Conservation (phyloP, 2,797 vertebrate species). For the Mormyrops boulengeri region DNA sequence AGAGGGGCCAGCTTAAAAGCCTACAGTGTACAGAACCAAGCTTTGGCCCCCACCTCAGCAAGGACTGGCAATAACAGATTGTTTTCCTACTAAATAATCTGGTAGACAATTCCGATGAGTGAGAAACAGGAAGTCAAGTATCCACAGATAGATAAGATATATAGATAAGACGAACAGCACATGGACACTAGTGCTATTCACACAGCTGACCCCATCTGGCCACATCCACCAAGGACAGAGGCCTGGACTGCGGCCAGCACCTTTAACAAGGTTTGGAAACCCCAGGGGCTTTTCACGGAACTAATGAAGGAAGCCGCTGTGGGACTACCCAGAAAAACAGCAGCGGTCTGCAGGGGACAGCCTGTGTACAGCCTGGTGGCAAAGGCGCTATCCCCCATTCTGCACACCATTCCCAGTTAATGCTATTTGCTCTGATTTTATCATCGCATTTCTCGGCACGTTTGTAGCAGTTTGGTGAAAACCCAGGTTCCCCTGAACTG, state of each 20-base stretch:
- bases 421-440: not conserved
- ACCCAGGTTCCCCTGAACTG: not conserved
- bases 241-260: conserved; percentile 6
- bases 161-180: not conserved
- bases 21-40: not conserved
- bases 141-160: not conserved
- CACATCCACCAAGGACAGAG: not conserved
- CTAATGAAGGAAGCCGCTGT: not conserved
- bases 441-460: not conserved
- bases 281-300: not conserved
- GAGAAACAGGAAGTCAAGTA: not conserved
- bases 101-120: not conserved
- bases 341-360: not conserved
- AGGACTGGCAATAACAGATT: not conserved
- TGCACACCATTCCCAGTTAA: not conserved
- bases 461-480: not conserved
- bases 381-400: not conserved
- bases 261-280: conserved; percentile 17
- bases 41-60: not conserved
- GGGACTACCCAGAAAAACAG: conserved; percentile 24
- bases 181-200: not conserved
- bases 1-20: not conserved
- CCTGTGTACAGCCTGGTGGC: not conserved
- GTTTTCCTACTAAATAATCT: not conserved
- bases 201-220: conserved; percentile 5